Evolutionary conservation across 2,888 invertebrate genomes (phyloP).

Genomic region (Dermolepida albohirtum): DNA sequence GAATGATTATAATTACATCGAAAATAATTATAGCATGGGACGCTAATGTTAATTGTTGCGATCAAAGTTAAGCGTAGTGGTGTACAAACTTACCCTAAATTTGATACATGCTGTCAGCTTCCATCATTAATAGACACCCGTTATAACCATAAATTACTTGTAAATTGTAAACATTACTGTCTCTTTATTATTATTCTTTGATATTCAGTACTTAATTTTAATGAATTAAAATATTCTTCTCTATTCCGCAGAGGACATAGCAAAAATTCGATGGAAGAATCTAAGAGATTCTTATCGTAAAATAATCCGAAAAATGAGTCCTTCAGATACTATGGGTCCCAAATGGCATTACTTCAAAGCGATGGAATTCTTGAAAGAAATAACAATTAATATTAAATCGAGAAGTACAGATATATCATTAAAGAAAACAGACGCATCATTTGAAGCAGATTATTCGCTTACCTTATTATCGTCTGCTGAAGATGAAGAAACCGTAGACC

Average conservation of each 20-base stretch:
- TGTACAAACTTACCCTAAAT: too few species aligned
- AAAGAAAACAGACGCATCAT: slow-evolving; percentile 41
- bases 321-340: slow-evolving; percentile 41
- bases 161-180: too few species aligned
- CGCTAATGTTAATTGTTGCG: too few species aligned
- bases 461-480: slow-evolving; percentile 42
- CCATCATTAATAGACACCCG: too few species aligned
- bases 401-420: slow-evolving; percentile 49
- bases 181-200: too few species aligned
- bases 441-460: slow-evolving; percentile 47
- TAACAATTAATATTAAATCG: slow-evolving; percentile 48
- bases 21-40: too few species aligned
- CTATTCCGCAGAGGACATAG: slow-evolving; percentile 61
- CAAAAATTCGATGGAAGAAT: slow-evolving; percentile 64
- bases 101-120: too few species aligned
- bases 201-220: too few species aligned
- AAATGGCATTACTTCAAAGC: slow-evolving; percentile 52
- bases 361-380: slow-evolving; percentile 52
- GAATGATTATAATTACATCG: too few species aligned
- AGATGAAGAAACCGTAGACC: slow-evolving; percentile 46
- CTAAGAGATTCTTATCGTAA: slow-evolving; percentile 57
- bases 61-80: too few species aligned
- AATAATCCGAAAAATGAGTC: slow-evolving; percentile 46
- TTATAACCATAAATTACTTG: slow-evolving; percentile 4
- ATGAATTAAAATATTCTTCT: background rate